Conservation (phyloP, 2,888 invertebrate species). For the Lysandra coridon region DNA sequence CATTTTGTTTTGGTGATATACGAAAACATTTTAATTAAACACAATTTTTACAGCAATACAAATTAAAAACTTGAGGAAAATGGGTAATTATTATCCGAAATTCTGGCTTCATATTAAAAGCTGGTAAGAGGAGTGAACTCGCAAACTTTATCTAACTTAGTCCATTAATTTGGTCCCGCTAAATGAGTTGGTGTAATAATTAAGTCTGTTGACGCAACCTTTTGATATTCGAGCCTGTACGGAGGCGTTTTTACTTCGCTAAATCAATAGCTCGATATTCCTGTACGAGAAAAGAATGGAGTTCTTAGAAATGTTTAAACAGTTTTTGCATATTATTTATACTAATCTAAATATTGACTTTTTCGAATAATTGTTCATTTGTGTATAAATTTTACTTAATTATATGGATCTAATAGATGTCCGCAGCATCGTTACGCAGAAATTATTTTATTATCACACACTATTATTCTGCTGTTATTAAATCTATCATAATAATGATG, state of each 20-base stretch:
- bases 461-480: too few relatives aligned
- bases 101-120: slow-evolving; percentile 33
- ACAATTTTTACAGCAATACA: slow-evolving; percentile 1
- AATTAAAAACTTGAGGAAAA: slow-evolving; percentile 29
- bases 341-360: background rate
- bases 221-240: slow-evolving; percentile 36
- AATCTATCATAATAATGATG: too few relatives aligned
- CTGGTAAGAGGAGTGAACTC: slow-evolving; percentile 32
- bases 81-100: slow-evolving; percentile 33
- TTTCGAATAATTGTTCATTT: background rate
- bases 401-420: too few relatives aligned
- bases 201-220: slow-evolving; percentile 48
- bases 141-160: slow-evolving; percentile 34
- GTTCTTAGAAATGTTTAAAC: background rate
- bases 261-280: slow-evolving; percentile 12
- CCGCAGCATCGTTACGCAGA: too few relatives aligned
- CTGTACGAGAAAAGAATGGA: background rate
- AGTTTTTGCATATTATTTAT: background rate
- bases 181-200: slow-evolving; percentile 52
- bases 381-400: too few relatives aligned
- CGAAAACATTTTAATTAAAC: slow-evolving; percentile 18
- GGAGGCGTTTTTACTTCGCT: slow-evolving; percentile 32
- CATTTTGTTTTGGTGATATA: too few relatives aligned
- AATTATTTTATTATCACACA: too few relatives aligned
- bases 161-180: slow-evolving; percentile 49